These are phyloP conservation scores for mouse (Mus musculus) DNA, from an alignment of 2,113 vertebrate genomes.

Conservation along the genomic window GRCm39 chr10:123427001-123427500, in stretches of 20 bases:
- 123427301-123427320: not conserved
- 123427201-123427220: not conserved
- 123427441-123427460: not conserved
- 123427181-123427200: constrained; percentile 15
- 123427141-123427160: not conserved
- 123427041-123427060: not conserved
- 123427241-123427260: constrained; percentile 19
- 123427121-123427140: not conserved
- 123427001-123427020: not conserved
- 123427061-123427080: not conserved
- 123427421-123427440: not conserved
- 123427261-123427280: not conserved
- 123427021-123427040: not conserved
- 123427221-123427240: not conserved
- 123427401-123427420: not conserved
- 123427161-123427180: not conserved
- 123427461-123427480: not conserved
- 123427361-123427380: not conserved
- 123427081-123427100: not conserved
- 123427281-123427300: not conserved
- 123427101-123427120: not conserved
- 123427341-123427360: not conserved
- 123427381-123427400: not conserved
- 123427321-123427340: not conserved
- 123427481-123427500: not conserved